These are phyloP conservation scores for Monoplex corrugatus DNA, from an alignment of 2,888 invertebrate species.

Conservation along the genomic window DNA sequence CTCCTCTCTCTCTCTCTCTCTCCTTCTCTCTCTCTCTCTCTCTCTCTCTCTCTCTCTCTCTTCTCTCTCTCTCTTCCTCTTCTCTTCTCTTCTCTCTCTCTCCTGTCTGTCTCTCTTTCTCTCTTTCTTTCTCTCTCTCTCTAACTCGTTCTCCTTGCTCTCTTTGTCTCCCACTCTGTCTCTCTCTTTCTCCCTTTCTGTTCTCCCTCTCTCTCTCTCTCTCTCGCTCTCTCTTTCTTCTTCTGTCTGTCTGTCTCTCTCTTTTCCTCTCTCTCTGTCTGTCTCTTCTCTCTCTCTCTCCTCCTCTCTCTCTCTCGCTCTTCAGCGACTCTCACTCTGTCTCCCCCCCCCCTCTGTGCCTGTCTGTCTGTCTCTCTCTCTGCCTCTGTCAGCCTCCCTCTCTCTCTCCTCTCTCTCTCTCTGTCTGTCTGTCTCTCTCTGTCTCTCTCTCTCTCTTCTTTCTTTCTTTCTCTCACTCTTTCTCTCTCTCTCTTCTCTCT, in stretches of 20 bases:
- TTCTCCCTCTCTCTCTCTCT: neutral
- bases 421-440: neutral
- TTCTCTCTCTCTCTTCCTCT: neutral
- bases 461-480: constrained; percentile 25
- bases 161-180: neutral
- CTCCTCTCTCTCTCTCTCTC: neutral
- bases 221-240: neutral
- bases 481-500: constrained; percentile 11
- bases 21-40: neutral
- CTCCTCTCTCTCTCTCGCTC: no score
- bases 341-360: no score
- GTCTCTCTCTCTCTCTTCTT: neutral
- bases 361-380: no score
- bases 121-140: constrained; percentile 27
- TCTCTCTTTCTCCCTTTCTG: neutral
- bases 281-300: no score
- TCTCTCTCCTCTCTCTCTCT: no score
- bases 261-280: no score
- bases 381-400: no score
- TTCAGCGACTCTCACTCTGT: no score
- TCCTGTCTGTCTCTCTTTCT: neutral
- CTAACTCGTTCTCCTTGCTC: neutral
- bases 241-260: neutral
- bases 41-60: neutral
- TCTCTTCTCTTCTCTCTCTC: constrained; percentile 18